phyloP scores from a whole-genome alignment of 2,888 invertebrate genomes.

The Serripes groenlandicus region DNA sequence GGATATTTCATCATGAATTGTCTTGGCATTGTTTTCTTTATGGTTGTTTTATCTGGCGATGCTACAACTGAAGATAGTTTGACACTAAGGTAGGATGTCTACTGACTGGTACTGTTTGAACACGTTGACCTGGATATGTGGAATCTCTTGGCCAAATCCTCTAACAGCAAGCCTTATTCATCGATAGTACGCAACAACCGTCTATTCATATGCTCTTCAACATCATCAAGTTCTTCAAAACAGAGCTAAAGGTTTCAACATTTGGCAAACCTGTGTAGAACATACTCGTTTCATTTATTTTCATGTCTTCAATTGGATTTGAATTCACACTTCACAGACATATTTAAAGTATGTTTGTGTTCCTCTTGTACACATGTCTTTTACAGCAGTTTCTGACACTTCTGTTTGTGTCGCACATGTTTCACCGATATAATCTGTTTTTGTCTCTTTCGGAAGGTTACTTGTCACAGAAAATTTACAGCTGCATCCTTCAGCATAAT shows the following conservation, averaged over 20 bases:
- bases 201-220: neutral
- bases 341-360: too few species aligned
- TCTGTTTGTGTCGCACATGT: too few species aligned
- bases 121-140: slow-evolving; percentile 36
- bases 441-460: too few species aligned
- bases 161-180: slow-evolving; percentile 42
- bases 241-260: slow-evolving; percentile 30
- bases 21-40: slow-evolving; percentile 41
- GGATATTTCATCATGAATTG: slow-evolving; percentile 52
- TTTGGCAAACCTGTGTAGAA: slow-evolving; percentile 57
- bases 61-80: slow-evolving; percentile 15
- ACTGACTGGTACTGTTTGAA: slow-evolving; percentile 8
- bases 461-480: too few species aligned
- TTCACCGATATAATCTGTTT: too few species aligned
- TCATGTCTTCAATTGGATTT: too few species aligned
- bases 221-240: slow-evolving; percentile 48
- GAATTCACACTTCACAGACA: too few species aligned
- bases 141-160: slow-evolving; percentile 44
- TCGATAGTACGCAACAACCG: slow-evolving; percentile 26
- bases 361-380: too few species aligned
- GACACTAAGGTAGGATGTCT: slow-evolving; percentile 25
- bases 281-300: slow-evolving; percentile 9
- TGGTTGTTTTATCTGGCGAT: slow-evolving; percentile 26
- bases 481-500: too few species aligned
- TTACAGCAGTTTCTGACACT: too few species aligned